Conservation (phyloP, 1,140 invertebrate genomes). For the Drosophila fuyamai region DNA sequence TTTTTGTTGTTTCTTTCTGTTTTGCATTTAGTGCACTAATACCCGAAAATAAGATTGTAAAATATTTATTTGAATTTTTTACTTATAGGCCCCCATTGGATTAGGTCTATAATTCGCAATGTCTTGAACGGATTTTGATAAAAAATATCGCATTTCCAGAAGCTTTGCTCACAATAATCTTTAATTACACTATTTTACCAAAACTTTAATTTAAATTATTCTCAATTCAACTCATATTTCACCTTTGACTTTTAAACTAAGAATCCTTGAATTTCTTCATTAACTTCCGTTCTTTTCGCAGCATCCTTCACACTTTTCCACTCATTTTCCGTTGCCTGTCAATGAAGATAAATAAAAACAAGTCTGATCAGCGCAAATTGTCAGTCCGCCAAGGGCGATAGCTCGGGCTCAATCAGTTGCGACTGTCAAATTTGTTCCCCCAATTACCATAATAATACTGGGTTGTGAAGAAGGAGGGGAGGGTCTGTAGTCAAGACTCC, state of each 20-base stretch:
- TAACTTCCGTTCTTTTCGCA: conserved; percentile 1
- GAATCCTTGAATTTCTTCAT: not conserved
- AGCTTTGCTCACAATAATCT: too few species aligned
- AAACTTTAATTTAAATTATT: too few species aligned
- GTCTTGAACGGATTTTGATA: not conserved
- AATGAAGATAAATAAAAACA: conserved; percentile 39
- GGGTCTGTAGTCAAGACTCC: conserved; percentile 15
- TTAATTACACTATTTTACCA: too few species aligned
- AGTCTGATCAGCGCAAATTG: conserved; percentile 54
- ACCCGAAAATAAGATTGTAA: conserved; percentile 2
- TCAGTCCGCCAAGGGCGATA: conserved; percentile 42
- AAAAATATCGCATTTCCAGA: too few species aligned
- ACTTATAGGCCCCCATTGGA: not conserved
- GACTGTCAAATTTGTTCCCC: conserved; percentile 69
- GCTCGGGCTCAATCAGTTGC: conserved; percentile 53
- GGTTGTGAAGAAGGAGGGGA: not conserved
- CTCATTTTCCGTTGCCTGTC: not conserved
- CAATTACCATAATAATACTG: conserved; percentile 76
- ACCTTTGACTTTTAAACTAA: not conserved
- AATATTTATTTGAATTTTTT: conserved; percentile 29
- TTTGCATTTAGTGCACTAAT: conserved; percentile 47
- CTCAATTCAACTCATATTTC: too few species aligned
- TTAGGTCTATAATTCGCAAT: not conserved
- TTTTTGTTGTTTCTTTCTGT: conserved; percentile 36
- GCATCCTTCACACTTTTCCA: not conserved